Percentiles rank a stretch among this genome's conserved stretches.
Conservation (phyloP, 2,113 vertebrate species). For the Mustela nigripes region DNA sequence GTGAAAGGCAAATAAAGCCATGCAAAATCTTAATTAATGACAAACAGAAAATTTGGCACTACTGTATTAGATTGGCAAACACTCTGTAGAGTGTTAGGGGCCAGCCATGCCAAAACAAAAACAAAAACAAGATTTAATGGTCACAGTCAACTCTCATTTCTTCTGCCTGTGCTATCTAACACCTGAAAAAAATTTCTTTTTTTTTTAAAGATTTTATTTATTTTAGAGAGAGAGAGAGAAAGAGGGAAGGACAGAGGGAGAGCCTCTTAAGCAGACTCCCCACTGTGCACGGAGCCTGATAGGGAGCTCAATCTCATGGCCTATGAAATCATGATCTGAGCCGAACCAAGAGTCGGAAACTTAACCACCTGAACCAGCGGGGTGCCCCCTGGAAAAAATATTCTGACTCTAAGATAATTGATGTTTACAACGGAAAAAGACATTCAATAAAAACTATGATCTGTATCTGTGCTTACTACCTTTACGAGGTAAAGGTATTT, state of each 20-base stretch:
- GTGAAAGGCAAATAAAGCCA: neutral
- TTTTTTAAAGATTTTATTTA: neutral
- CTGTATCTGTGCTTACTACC: neutral
- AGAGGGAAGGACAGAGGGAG: neutral
- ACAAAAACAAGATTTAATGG: neutral
- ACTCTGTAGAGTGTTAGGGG: neutral
- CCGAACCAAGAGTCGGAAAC: neutral
- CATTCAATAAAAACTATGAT: neutral
- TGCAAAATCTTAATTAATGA: neutral
- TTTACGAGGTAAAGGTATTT: conserved; percentile 38
- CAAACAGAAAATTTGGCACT: neutral
- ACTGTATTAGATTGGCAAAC: neutral
- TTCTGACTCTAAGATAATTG: neutral
- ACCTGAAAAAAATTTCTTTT: neutral
- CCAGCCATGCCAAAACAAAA: neutral
- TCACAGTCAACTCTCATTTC: neutral
- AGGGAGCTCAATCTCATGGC: neutral
- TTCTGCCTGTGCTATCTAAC: neutral
- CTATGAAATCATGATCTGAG: neutral
- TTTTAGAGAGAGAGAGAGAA: neutral
- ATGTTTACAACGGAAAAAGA: neutral
- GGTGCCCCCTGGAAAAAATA: conserved; percentile 14
- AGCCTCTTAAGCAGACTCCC: neutral
- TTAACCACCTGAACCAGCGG: neutral
- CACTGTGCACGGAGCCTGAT: neutral